Evolutionary conservation across 1,140 invertebrate species (phyloP).

Genomic region (Conus betulinus): DNA sequence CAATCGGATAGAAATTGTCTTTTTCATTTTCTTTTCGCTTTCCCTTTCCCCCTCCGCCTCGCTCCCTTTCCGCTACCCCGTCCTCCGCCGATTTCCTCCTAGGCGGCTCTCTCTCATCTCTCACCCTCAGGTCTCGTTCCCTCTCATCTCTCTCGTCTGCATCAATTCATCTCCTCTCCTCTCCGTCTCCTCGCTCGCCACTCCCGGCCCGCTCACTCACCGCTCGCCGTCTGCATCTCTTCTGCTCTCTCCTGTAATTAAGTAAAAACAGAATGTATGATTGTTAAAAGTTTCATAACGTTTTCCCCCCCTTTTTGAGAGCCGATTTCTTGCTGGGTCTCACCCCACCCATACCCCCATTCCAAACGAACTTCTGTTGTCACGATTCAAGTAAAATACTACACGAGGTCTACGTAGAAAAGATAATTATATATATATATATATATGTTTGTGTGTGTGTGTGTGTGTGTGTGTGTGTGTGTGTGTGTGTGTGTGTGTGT

Average conservation of each 20-base stretch:
- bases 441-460: too few relatives aligned
- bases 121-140: background rate
- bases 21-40: background rate
- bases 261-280: too few relatives aligned
- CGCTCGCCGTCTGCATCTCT: background rate
- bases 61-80: background rate
- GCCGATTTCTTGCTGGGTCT: background rate
- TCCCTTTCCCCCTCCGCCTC: background rate
- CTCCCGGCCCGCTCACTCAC: background rate
- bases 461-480: too few relatives aligned
- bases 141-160: background rate
- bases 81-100: too few relatives aligned
- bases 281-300: background rate
- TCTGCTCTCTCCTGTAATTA: background rate
- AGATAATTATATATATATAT: too few relatives aligned
- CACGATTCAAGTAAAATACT: too few relatives aligned
- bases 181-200: background rate
- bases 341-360: background rate
- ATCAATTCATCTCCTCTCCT: background rate
- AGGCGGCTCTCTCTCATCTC: too few relatives aligned
- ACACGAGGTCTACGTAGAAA: too few relatives aligned
- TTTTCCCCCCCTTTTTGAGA: background rate
- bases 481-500: too few relatives aligned
- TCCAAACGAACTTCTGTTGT: too few relatives aligned
- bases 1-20: too few relatives aligned